phyloP scores from a whole-genome alignment of 2,113 vertebrate species.

The Pitta sordida region DNA sequence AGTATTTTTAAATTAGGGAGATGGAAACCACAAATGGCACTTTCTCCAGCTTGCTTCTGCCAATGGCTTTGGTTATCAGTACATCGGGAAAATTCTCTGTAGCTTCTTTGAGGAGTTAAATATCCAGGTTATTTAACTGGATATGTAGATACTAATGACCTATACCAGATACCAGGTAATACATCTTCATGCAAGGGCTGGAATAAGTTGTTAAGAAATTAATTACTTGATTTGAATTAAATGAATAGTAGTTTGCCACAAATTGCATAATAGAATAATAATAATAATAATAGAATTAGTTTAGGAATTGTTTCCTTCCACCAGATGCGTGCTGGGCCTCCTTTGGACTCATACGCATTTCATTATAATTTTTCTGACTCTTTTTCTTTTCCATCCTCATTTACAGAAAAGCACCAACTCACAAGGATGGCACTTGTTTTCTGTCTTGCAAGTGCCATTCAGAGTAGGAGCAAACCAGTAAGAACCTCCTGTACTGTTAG shows the following conservation, averaged over 20 bases:
- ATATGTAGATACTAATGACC: neutral
- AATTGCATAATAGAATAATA: neutral
- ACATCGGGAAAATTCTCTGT: neutral
- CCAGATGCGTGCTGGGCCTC: neutral
- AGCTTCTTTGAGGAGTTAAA: neutral
- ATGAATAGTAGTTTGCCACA: neutral
- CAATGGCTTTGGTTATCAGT: neutral
- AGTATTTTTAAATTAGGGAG: neutral
- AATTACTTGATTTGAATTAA: neutral
- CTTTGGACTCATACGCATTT: neutral
- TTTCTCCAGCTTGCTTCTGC: neutral
- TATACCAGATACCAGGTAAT: neutral
- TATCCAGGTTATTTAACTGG: neutral
- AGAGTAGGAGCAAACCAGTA: neutral
- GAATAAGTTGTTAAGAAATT: neutral
- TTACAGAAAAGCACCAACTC: neutral
- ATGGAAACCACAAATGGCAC: neutral
- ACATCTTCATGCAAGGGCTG: neutral
- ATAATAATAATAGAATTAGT: neutral
- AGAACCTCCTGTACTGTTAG: neutral
- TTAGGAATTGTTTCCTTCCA: neutral
- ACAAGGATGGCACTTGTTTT: neutral
- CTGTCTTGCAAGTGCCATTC: neutral
- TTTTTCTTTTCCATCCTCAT: neutral
- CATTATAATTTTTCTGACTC: neutral